phyloP scores from a whole-genome alignment of 1,140 invertebrate species.

The Spodoptera frugiperda region DNA sequence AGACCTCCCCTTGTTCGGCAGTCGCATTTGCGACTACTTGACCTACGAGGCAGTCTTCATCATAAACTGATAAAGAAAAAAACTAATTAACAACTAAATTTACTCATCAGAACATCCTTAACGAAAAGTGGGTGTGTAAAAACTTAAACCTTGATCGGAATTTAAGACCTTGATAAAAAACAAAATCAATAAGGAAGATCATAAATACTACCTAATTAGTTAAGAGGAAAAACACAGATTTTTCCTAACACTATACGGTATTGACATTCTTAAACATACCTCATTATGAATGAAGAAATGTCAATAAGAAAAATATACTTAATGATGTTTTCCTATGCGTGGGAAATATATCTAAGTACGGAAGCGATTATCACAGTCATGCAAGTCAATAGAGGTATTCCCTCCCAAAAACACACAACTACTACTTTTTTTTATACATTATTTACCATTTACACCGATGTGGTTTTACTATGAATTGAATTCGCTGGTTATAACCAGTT shows the following conservation, averaged over 20 bases:
- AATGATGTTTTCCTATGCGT: neutral
- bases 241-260: neutral
- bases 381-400: conserved; percentile 11
- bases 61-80: too few species aligned
- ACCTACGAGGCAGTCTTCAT: too few species aligned
- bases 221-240: neutral
- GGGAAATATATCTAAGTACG: neutral
- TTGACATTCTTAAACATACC: neutral
- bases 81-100: too few species aligned
- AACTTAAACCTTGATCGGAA: too few species aligned
- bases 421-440: neutral
- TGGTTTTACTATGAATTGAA: neutral
- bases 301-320: too few species aligned
- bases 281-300: neutral
- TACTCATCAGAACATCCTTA: too few species aligned
- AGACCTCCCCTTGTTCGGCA: too few species aligned
- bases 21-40: too few species aligned
- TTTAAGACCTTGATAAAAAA: too few species aligned
- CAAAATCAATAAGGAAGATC: too few species aligned
- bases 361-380: neutral
- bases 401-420: neutral
- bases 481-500: neutral
- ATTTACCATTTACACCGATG: neutral
- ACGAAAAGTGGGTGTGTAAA: too few species aligned
- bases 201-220: too few species aligned